These are phyloP conservation scores for Drosophila mettleri DNA, from an alignment of 2,888 invertebrate genomes.

Conservation along the genomic window DNA sequence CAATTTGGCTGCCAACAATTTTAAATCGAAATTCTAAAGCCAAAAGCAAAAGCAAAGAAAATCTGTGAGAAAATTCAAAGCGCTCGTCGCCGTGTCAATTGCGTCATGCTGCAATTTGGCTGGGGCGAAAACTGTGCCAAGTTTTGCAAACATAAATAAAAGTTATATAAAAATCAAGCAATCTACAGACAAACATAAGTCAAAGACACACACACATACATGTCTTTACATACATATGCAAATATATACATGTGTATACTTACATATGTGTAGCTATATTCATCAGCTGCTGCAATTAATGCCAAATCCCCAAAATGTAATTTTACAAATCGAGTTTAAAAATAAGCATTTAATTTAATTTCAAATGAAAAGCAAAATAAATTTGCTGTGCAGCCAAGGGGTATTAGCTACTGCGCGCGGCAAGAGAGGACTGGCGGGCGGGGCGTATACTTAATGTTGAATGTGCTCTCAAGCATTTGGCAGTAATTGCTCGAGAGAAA, in stretches of 20 bases:
- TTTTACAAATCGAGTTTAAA: constrained; percentile 65
- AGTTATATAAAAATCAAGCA: constrained; percentile 66
- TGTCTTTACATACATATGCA: not conserved
- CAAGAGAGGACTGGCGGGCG: not conserved
- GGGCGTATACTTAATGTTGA: constrained; percentile 62
- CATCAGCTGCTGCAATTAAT: constrained; percentile 58
- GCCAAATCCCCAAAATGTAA: constrained; percentile 64
- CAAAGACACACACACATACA: constrained; percentile 21
- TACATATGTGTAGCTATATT: constrained; percentile 15
- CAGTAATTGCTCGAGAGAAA: constrained; percentile 73
- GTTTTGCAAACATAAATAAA: constrained; percentile 81
- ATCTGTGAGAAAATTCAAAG: constrained; percentile 41
- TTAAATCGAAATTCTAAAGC: constrained; percentile 25
- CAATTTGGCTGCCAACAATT: constrained; percentile 62
- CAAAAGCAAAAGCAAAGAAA: constrained; percentile 14
- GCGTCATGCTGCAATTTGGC: constrained; percentile 79
- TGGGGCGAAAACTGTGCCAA: constrained; percentile 71
- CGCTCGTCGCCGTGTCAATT: constrained; percentile 67
- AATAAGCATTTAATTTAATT: constrained; percentile 70
- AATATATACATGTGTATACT: constrained; percentile 2
- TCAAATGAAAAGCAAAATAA: constrained; percentile 43
- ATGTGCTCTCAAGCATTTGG: constrained; percentile 74
- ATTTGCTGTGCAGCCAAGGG: not conserved
- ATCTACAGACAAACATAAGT: constrained; percentile 7
- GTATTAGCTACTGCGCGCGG: not conserved